Percentiles rank a stretch among this genome's conserved stretches.
Evolutionary conservation across 2,888 invertebrate species (phyloP).

Genomic region (Acanthosepion pharaonis): DNA sequence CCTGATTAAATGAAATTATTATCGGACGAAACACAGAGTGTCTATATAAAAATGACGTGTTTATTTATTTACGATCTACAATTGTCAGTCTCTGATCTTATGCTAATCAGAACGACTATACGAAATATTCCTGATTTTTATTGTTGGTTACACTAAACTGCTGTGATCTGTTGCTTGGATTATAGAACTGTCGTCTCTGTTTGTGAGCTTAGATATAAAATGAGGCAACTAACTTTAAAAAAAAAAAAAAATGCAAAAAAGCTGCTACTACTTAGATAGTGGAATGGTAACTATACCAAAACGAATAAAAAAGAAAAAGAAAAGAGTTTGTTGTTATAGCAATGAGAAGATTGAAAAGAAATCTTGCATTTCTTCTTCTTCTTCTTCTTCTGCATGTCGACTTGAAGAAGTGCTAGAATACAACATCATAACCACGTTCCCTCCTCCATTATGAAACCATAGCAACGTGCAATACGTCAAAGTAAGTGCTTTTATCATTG

Average conservation of each 20-base stretch:
- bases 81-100: not conserved
- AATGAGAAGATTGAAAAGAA: not conserved
- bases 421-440: not conserved
- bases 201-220: not conserved
- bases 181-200: not conserved
- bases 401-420: not conserved
- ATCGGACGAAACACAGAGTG: too few relatives aligned
- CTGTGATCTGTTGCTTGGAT: not conserved
- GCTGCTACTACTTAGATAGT: not conserved
- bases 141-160: not conserved
- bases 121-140: not conserved
- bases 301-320: not conserved
- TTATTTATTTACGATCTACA: not conserved
- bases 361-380: not conserved
- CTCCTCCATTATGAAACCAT: not conserved
- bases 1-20: too few relatives aligned
- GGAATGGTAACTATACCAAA: not conserved
- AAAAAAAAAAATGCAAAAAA: not conserved
- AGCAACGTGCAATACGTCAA: slow-evolving; percentile 22
- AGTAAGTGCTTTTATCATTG: not conserved
- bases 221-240: not conserved
- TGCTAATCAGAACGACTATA: not conserved
- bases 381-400: not conserved
- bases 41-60: too few relatives aligned
- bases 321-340: not conserved